A percentile compares a stretch with the other conserved stretches of the same genome.
These are phyloP conservation scores for Thelaira solivaga DNA, from an alignment of 2,888 invertebrate genomes.

Conservation along the genomic window DNA sequence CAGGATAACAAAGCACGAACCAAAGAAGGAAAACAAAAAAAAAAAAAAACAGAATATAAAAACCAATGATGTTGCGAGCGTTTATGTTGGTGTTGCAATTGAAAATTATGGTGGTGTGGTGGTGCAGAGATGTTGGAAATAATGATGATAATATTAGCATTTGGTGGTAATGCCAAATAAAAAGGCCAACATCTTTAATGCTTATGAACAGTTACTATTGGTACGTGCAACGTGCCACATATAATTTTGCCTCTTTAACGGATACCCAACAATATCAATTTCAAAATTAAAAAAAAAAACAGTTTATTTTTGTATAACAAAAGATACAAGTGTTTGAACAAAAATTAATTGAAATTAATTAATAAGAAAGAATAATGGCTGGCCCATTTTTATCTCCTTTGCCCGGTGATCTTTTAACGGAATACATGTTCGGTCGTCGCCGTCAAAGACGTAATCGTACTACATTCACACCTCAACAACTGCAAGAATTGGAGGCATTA, in stretches of 20 bases:
- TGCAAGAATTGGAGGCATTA: slow-evolving; percentile 92
- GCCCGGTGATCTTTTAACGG: slow-evolving; percentile 91
- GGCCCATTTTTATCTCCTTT: slow-evolving; percentile 91
- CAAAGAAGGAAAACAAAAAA: slow-evolving; percentile 32
- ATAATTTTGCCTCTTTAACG: neutral
- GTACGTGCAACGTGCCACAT: slow-evolving; percentile 53
- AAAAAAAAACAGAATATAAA: too few relatives aligned
- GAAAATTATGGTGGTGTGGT: neutral
- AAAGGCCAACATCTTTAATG: slow-evolving; percentile 61
- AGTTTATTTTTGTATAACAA: neutral
- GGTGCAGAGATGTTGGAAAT: slow-evolving; percentile 4
- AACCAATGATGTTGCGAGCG: slow-evolving; percentile 28
- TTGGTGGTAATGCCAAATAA: slow-evolving; percentile 62
- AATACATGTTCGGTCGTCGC: slow-evolving; percentile 94
- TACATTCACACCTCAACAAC: slow-evolving; percentile 95
- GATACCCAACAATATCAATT: neutral
- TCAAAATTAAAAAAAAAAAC: slow-evolving; percentile 2
- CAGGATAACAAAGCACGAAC: slow-evolving; percentile 46
- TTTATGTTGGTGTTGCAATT: neutral
- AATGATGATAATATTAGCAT: slow-evolving; percentile 58
- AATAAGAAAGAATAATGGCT: slow-evolving; percentile 80
- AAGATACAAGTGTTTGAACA: neutral
- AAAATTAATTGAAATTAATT: neutral
- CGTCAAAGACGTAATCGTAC: slow-evolving; percentile 93
- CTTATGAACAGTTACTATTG: slow-evolving; percentile 65